These are phyloP conservation scores for Pempheris klunzingeri DNA, from an alignment of 2,797 vertebrate genomes.

Conservation along the genomic window DNA sequence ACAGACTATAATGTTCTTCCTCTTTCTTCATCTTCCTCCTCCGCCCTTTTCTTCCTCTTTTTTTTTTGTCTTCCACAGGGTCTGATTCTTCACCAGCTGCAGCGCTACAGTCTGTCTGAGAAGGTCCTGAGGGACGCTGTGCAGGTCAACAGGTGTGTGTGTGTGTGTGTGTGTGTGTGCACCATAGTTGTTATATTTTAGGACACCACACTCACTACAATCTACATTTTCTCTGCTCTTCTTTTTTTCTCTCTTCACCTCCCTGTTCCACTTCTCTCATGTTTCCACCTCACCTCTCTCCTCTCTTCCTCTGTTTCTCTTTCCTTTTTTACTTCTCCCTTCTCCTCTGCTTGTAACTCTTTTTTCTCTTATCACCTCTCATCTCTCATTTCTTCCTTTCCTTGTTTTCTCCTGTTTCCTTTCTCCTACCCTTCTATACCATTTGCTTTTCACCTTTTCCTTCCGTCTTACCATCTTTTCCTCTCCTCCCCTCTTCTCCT, in stretches of 20 bases:
- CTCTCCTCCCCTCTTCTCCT: too few relatives aligned
- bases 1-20: neutral
- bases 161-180: neutral
- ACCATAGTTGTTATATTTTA: neutral
- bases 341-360: neutral
- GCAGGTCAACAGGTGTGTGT: constrained; percentile 90
- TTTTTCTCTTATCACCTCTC: too few relatives aligned
- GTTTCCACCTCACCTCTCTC: neutral
- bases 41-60: neutral
- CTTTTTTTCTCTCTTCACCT: neutral
- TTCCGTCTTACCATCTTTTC: neutral
- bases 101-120: constrained; percentile 94
- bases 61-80: constrained; percentile 82
- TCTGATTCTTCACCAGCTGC: constrained; percentile 95
- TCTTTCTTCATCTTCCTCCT: neutral
- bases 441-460: too few relatives aligned
- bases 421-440: neutral
- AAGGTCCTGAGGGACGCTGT: constrained; percentile 96
- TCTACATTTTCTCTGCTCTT: neutral
- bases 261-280: neutral
- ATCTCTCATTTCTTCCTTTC: accelerated
- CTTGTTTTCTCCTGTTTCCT: too few relatives aligned
- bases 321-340: too few relatives aligned
- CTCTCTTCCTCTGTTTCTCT: accelerated
- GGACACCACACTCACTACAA: neutral